Percentiles rank a stretch among this genome's conserved stretches.
phyloP scores from a whole-genome alignment of 2,113 vertebrate species.

The Ameiurus melas region DNA sequence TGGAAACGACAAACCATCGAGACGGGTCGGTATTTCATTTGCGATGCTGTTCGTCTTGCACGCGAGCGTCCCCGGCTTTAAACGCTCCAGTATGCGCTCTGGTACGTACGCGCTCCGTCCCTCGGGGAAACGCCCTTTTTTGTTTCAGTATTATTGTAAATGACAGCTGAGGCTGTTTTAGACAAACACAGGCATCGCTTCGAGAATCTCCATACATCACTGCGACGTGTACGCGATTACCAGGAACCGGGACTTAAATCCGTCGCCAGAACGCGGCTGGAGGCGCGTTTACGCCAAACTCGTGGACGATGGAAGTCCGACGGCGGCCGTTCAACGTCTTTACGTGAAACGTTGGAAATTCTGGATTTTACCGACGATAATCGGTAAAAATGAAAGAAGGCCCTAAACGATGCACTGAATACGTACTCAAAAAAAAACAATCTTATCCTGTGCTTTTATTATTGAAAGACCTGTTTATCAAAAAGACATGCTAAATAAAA shows the following conservation, averaged over 20 bases:
- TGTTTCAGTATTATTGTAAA: slow-evolving; percentile 1
- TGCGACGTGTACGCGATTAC: background rate
- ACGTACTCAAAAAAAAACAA: too few relatives aligned
- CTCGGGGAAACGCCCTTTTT: too few relatives aligned
- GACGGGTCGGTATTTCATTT: slow-evolving; percentile 53
- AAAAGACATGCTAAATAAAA: background rate
- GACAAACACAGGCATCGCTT: slow-evolving; percentile 71
- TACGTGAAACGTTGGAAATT: background rate
- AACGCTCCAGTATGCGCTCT: background rate
- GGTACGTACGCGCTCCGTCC: background rate
- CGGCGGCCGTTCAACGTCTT: background rate
- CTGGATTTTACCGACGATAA: background rate
- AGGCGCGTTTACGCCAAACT: background rate
- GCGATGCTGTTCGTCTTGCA: too few relatives aligned
- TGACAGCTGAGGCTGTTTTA: slow-evolving; percentile 1
- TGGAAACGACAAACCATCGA: slow-evolving; percentile 47
- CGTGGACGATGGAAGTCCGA: background rate
- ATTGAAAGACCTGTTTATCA: background rate
- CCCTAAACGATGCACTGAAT: background rate
- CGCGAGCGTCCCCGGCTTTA: slow-evolving; percentile 41
- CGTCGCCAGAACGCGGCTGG: background rate
- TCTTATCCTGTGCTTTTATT: background rate
- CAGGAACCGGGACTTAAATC: background rate
- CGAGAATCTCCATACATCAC: background rate
- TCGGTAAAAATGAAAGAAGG: background rate